Percentiles rank a stretch among this genome's conserved stretches.
These are phyloP conservation scores for Protonibea diacanthus DNA, from an alignment of 2,797 vertebrate species.

Conservation along the genomic window DNA sequence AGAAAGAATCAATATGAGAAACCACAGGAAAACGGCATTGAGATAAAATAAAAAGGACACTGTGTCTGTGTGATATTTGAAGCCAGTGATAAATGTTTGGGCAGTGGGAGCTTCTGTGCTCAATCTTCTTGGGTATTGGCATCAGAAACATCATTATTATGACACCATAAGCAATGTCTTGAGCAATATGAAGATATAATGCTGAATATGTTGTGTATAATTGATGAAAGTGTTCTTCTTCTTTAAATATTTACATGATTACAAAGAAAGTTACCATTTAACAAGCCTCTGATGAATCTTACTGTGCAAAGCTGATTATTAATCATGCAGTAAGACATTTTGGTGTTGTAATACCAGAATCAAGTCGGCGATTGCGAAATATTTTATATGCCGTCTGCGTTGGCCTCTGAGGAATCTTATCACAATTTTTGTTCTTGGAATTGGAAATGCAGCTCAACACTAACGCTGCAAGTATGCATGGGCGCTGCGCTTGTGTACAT, in stretches of 20 bases:
- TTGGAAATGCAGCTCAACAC: slow-evolving; percentile 52
- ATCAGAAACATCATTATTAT: neutral
- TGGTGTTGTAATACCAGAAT: slow-evolving; percentile 12
- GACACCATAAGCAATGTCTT: neutral
- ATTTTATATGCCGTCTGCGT: neutral
- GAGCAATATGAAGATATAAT: neutral
- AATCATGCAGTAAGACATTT: neutral
- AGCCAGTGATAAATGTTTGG: neutral
- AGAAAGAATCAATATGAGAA: neutral
- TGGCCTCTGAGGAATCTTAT: slow-evolving; percentile 17
- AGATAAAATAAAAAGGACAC: neutral
- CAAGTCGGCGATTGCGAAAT: neutral
- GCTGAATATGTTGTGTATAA: slow-evolving; percentile 12
- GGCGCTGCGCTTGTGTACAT: slow-evolving; percentile 34
- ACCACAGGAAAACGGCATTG: neutral
- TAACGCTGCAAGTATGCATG: slow-evolving; percentile 33
- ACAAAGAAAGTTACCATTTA: slow-evolving; percentile 5
- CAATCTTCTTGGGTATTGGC: neutral
- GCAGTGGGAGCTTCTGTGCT: neutral
- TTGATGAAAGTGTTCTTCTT: neutral
- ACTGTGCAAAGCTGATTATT: neutral
- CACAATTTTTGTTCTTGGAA: slow-evolving; percentile 16
- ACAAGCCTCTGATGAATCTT: neutral
- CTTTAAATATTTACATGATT: neutral
- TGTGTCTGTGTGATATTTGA: neutral